Percentiles rank a stretch among this genome's conserved stretches.
phyloP scores from a whole-genome alignment of 1,140 invertebrate species.

The Pentalonia nigronervosa region DNA sequence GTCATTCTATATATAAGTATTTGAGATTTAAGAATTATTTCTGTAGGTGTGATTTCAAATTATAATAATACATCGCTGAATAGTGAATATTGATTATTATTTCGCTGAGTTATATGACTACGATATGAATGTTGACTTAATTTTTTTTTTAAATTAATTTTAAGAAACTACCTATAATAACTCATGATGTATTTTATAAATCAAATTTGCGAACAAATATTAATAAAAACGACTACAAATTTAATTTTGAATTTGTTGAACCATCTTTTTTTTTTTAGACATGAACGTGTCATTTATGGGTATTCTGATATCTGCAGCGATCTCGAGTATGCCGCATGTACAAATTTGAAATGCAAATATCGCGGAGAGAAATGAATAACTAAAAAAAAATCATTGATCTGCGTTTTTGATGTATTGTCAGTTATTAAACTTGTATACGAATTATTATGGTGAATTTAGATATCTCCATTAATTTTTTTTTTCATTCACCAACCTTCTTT shows the following conservation, averaged over 20 bases:
- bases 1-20: no score
- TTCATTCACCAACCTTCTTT: slow-evolving; percentile 16
- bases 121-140: not conserved
- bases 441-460: not conserved
- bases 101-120: not conserved
- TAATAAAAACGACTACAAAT: not conserved
- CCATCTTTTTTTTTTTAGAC: not conserved
- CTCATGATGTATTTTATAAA: not conserved
- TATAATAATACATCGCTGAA: not conserved
- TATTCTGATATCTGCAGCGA: not conserved
- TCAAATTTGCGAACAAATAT: not conserved
- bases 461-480: slow-evolving; percentile 10
- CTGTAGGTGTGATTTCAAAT: no score
- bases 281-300: not conserved
- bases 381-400: not conserved
- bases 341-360: slow-evolving; percentile 41
- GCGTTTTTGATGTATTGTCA: slow-evolving; percentile 5
- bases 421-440: not conserved
- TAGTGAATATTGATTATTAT: not conserved
- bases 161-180: not conserved
- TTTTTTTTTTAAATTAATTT: not conserved
- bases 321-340: not conserved
- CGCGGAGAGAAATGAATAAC: not conserved
- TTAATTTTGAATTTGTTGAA: not conserved
- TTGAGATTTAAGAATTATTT: no score